phyloP scores from a whole-genome alignment of 2,888 invertebrate genomes.

The Tetheella fluctuosa region DNA sequence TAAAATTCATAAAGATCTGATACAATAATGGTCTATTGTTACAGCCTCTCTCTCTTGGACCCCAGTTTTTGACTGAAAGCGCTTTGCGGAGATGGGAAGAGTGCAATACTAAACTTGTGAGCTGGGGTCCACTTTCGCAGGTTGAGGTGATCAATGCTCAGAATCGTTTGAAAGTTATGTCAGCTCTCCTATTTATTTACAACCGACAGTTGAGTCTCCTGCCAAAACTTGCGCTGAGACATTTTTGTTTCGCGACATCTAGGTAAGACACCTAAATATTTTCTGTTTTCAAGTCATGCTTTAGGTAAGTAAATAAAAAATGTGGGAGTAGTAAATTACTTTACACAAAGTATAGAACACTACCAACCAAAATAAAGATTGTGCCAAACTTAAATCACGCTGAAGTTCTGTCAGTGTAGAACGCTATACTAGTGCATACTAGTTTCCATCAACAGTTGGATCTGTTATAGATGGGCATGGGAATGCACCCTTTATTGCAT shows the following conservation, averaged over 20 bases:
- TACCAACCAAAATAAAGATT: no score
- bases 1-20: conserved; percentile 9
- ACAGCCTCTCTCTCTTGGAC: conserved; percentile 89
- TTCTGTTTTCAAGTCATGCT: no score
- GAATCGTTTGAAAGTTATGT: conserved; percentile 95
- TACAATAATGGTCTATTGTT: conserved; percentile 35
- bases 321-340: no score
- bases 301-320: no score
- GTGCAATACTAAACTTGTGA: conserved; percentile 93
- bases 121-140: conserved; percentile 95
- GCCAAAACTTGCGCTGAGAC: conserved; percentile 90
- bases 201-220: conserved; percentile 93
- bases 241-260: conserved; percentile 91
- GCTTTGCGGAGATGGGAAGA: conserved; percentile 94
- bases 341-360: no score
- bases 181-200: conserved; percentile 94
- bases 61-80: conserved; percentile 92
- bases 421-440: no score
- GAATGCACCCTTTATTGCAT: no score
- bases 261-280: conserved; percentile 77
- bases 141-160: conserved; percentile 96
- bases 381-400: no score
- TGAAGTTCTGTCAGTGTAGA: no score
- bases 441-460: no score
- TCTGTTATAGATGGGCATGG: no score